Evolutionary conservation across 2,113 vertebrate species (phyloP).

Genomic region (Chaetura pelagica): DNA sequence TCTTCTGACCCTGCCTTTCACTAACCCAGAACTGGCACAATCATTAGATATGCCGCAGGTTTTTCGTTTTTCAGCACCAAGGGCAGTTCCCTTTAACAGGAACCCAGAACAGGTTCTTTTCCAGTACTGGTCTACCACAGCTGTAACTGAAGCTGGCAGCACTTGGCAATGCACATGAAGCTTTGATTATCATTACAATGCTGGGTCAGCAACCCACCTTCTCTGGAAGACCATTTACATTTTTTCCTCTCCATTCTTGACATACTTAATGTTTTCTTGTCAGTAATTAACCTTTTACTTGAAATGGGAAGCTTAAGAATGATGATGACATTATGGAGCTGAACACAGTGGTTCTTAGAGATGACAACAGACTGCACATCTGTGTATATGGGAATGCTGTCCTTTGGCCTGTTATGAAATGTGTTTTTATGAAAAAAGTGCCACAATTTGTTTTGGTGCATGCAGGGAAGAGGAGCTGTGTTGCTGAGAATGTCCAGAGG

Average conservation of each 20-base stretch:
- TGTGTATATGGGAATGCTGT: background rate
- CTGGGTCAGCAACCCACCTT: conserved; percentile 20
- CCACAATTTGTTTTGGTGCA: background rate
- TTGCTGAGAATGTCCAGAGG: background rate
- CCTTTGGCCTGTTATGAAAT: background rate
- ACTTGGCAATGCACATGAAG: background rate
- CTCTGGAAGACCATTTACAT: conserved; percentile 23
- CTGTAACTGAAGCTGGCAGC: background rate
- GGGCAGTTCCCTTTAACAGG: background rate
- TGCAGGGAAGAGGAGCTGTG: background rate
- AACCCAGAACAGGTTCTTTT: background rate
- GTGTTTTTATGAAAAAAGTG: background rate
- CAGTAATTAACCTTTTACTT: conserved; percentile 62
- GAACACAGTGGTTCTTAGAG: background rate
- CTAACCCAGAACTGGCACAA: background rate
- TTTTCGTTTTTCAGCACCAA: background rate
- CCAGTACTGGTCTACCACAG: background rate
- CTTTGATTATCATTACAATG: background rate
- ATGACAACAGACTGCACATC: background rate
- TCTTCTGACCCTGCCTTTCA: background rate
- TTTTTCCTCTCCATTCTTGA: background rate
- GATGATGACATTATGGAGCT: conserved; percentile 7
- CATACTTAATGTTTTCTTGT: conserved; percentile 44
- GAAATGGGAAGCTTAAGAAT: conserved; percentile 41
- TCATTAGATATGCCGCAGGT: background rate